Base-by-base conservation (phyloP, 1,140 invertebrate genomes). In the Leptinotarsa lineolata region DNA sequence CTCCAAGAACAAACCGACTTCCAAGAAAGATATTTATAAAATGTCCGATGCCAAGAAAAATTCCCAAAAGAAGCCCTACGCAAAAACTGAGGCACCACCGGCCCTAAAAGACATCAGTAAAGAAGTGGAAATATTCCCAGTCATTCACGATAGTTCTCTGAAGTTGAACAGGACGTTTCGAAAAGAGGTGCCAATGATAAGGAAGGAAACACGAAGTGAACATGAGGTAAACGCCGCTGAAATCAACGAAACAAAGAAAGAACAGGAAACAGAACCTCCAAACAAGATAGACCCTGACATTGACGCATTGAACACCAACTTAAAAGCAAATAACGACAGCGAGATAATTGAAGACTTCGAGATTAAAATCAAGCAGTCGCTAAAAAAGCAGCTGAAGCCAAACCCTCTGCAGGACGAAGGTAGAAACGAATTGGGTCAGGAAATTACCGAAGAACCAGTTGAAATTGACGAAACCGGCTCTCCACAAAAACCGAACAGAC, bases 401-500 rank as follows among this genome's bases (percentile, higher is more conserved):
- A 78, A 78, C 59, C 65, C 78, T 18, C 54, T 54, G 48, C 15
- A 18, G 4, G 48, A 54, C 15, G 79, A 18, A 75, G 74, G 2
- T 48, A 63, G 66, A 24, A 61, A 18, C 5, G 54, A 71, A 68
- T 44, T 45, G 6, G n/a, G 16, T 16, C 48, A 12, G 16, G 54
- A 72, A 45, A n/a, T 48, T 68, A 20, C 44, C 1, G 69, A 63
- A 15, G 30, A n/a, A 16, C 16, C 22, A 13, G 15, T 46, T 18
- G 60, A 63, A 22, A 65, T n/a, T 45, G 39, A 79, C 45, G 48
- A 80, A 82, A 72, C 81, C 82, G 13, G 78, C 80, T 21, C 68
- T 70, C 30, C 81, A 80, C 11, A 78, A 81, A 70, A 80, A 81
- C 66, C 84, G 81, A 85, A 85, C 74, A 73, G 85, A 30, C 81